These are phyloP conservation scores for Drosophila planitibia DNA, from an alignment of 2,888 invertebrate genomes.

Conservation along the genomic window DNA sequence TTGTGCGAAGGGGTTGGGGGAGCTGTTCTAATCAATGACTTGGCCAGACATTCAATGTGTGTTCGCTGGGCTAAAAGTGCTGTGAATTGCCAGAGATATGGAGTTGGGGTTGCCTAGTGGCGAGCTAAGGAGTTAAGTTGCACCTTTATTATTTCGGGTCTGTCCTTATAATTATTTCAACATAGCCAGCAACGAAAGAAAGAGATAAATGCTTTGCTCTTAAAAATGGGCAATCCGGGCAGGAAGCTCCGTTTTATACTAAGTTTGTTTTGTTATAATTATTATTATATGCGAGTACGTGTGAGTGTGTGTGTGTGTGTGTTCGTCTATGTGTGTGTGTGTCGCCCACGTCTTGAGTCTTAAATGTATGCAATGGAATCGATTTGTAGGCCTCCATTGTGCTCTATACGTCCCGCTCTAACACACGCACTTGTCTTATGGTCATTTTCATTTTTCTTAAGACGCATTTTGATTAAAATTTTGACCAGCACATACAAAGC, in stretches of 20 bases:
- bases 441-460: conserved; percentile 72
- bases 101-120: conserved; percentile 16
- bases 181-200: conserved; percentile 16
- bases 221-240: conserved; percentile 44
- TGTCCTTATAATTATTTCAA: conserved; percentile 49
- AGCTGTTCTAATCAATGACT: conserved; percentile 62
- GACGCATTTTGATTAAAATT: conserved; percentile 78
- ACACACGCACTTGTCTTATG: conserved; percentile 42
- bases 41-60: conserved; percentile 68
- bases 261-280: conserved; percentile 61
- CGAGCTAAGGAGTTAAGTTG: conserved; percentile 42
- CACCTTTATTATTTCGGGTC: conserved; percentile 44
- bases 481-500: conserved; percentile 47
- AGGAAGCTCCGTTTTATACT: conserved; percentile 9
- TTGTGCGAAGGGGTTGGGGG: conserved; percentile 1
- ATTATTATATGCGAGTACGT: conserved; percentile 60
- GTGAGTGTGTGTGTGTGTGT: neutral
- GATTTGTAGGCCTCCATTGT: conserved; percentile 55
- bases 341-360: conserved; percentile 57
- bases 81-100: neutral
- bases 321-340: conserved; percentile 6
- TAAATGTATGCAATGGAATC: conserved; percentile 67
- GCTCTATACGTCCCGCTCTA: conserved; percentile 59
- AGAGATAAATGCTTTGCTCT: conserved; percentile 40
- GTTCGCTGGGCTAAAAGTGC: neutral